Percentiles rank a stretch among this genome's conserved stretches.
These are phyloP conservation scores for Cygnus buccinator DNA, from an alignment of 2,113 vertebrate genomes.

Conservation along the genomic window DNA sequence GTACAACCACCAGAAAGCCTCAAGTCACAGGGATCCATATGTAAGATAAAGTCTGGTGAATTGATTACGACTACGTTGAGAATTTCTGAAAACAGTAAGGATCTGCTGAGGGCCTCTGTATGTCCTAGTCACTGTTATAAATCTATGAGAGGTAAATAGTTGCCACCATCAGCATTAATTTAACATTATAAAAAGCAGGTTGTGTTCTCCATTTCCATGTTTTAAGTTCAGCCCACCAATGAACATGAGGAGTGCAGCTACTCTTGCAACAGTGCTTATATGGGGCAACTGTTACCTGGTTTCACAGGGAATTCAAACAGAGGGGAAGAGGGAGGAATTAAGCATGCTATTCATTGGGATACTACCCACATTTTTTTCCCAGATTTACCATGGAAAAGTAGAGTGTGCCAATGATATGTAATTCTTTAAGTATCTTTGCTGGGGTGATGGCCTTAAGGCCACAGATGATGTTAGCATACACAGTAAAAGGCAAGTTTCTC, in stretches of 20 bases:
- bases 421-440: neutral
- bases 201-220: neutral
- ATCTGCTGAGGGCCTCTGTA: neutral
- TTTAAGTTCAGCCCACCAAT: neutral
- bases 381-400: neutral
- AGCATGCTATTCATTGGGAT: neutral
- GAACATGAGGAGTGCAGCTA: neutral
- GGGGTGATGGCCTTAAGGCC: neutral
- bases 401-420: neutral
- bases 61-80: neutral
- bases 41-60: neutral
- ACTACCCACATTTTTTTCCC: neutral
- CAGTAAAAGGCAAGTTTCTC: neutral
- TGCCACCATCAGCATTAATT: neutral
- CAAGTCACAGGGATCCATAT: neutral
- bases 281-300: neutral
- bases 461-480: neutral
- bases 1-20: neutral
- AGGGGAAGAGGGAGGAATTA: rapidly evolving
- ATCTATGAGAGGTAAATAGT: neutral
- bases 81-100: neutral
- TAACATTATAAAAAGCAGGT: neutral
- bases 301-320: neutral
- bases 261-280: neutral
- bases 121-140: neutral